phyloP scores from a whole-genome alignment of 2,888 invertebrate genomes.

The Eilema depressum region DNA sequence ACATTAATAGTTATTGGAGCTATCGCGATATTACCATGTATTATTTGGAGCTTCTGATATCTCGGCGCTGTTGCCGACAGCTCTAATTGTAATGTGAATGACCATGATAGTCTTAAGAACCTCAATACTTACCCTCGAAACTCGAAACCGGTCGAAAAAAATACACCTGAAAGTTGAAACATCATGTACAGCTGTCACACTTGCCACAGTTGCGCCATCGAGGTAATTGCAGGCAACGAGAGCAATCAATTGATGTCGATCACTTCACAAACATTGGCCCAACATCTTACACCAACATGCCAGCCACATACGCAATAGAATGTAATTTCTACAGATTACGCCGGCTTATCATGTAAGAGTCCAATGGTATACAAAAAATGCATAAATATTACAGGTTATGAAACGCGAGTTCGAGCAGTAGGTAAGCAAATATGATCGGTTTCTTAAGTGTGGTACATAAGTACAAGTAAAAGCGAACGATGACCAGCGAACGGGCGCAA shows the following conservation, averaged over 20 bases:
- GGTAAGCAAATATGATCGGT: conserved; percentile 1
- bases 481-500: neutral
- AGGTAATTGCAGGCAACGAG: neutral
- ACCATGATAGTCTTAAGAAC: too few relatives aligned
- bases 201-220: neutral
- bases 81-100: too few relatives aligned
- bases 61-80: too few relatives aligned
- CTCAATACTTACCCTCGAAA: neutral
- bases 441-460: neutral
- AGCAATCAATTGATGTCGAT: conserved; percentile 14
- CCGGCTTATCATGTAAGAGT: neutral
- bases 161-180: neutral
- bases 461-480: neutral
- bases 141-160: neutral
- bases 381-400: neutral
- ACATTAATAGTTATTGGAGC: too few relatives aligned
- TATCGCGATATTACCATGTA: too few relatives aligned
- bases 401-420: neutral
- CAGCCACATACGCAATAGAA: conserved; percentile 32
- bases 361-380: conserved; percentile 9
- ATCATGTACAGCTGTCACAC: neutral
- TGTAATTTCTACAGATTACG: conserved; percentile 28
- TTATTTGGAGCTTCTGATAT: too few relatives aligned
- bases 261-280: conserved; percentile 1
- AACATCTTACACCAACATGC: neutral